A percentile compares a stretch with the other conserved stretches of the same genome.
Evolutionary conservation across 2,113 vertebrate genomes (phyloP).

Genomic region (Sinocyclocheilus anshuiensis): DNA sequence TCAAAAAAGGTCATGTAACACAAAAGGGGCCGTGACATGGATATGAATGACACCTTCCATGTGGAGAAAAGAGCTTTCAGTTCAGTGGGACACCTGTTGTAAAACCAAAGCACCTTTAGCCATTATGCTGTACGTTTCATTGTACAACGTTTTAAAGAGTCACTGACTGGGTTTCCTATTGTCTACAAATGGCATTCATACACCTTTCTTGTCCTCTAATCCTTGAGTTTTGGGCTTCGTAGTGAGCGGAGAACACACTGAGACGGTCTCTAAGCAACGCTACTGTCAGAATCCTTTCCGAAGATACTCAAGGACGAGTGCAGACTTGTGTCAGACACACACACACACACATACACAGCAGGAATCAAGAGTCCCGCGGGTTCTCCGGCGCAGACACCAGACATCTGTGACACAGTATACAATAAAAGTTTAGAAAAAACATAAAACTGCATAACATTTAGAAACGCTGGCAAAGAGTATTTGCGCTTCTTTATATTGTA

Average conservation of each 20-base stretch:
- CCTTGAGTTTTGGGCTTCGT: conserved; percentile 17
- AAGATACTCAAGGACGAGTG: conserved; percentile 41
- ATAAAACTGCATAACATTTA: conserved; percentile 14
- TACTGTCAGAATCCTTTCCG: conserved; percentile 44
- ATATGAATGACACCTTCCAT: conserved; percentile 37
- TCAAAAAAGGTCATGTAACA: conserved; percentile 33
- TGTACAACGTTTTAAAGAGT: conserved; percentile 36
- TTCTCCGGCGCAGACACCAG: neutral
- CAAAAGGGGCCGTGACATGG: conserved; percentile 24
- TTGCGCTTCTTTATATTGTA: neutral
- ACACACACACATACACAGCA: conserved; percentile 15
- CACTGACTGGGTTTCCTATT: conserved; percentile 23
- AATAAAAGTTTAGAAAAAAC: conserved; percentile 3
- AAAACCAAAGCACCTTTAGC: conserved; percentile 13
- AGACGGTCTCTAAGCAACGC: conserved; percentile 33
- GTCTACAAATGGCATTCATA: conserved; percentile 50
- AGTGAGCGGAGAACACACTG: conserved; percentile 14
- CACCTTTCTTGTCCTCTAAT: conserved; percentile 25
- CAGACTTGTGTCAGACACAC: conserved; percentile 36
- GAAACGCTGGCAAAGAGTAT: neutral
- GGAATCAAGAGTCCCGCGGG: neutral
- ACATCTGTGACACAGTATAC: neutral
- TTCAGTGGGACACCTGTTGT: conserved; percentile 18
- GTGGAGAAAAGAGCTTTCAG: conserved; percentile 6
- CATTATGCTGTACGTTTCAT: conserved; percentile 24